Base-by-base conservation (phyloP, 2,113 vertebrate genomes). In the Panurus biarmicus region DNA sequence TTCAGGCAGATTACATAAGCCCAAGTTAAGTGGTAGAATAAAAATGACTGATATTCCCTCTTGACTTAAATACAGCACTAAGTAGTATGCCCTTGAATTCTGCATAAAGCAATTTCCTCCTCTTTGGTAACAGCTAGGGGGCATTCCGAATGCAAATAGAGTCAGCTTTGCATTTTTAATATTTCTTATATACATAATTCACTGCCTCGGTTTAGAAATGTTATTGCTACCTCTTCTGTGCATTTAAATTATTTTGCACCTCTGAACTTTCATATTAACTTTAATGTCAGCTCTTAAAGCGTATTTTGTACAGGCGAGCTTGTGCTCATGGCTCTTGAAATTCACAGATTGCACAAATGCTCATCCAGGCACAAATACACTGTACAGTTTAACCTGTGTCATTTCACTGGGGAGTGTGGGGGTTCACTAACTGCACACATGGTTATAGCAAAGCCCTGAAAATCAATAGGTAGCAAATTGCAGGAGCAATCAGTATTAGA, bases 111-210 rank as follows among this genome's bases (percentile, higher is more conserved):
- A 98, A 98, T 98, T 98, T 98, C 94, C 96, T 97, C 91, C 89
- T 98, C 95, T 91, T 92, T 84, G 74, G 91, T 97, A 97, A 97
- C 94, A 97, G 97, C 97, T 97, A 98, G 97, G 97, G 97, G 98
- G 97, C 97, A 98, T 98, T 98, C 93, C 60, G 29, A 96, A 98
- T 98, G 97, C 97, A 98, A 98, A 98, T 98, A 90, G 96, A 97
- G 95, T 96, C 96, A 96, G 97, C 95, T 98, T 98, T 98, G 97
- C 97, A 98, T 98, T 98, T 98, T 98, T 98, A 98, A 98, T 98
- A 98, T 98, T 98, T 96, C 89, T 96, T 96, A 95, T 96, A 97
- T 97, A 97, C 97, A 98, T 98, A 98, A 98, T 97, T 98, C 97
- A 98, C 96, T 96, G 97, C 96, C 51, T 90, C 16, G 2, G 95